A percentile compares a stretch with the other conserved stretches of the same genome.
Conservation (phyloP, 2,888 invertebrate species). For the Eupithecia tripunctaria region DNA sequence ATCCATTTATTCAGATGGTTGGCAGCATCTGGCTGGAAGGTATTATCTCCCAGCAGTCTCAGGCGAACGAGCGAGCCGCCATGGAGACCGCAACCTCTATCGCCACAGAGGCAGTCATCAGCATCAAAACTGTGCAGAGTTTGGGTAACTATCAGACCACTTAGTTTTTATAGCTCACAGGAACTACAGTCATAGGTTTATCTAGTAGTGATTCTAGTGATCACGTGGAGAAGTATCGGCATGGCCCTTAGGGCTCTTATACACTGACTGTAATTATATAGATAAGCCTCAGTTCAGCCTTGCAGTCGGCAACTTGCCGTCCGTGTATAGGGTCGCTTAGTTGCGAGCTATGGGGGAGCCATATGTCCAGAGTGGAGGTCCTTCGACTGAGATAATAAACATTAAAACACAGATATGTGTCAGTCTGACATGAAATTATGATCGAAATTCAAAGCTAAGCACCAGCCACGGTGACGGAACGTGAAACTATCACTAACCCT, state of each 20-base stretch:
- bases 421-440: not conserved
- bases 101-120: constrained; percentile 87
- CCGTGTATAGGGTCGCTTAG: not conserved
- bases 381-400: not conserved
- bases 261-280: too few species aligned
- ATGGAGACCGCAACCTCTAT: constrained; percentile 86
- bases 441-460: not conserved
- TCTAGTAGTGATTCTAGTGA: too few species aligned
- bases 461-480: not conserved
- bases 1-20: constrained; percentile 67
- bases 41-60: constrained; percentile 84
- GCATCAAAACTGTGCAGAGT: constrained; percentile 87
- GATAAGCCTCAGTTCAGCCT: too few species aligned
- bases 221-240: too few species aligned
- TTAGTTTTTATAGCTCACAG: not conserved
- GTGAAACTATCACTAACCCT: not conserved
- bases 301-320: too few species aligned
- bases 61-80: constrained; percentile 84
- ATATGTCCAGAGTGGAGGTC: not conserved
- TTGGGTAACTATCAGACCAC: constrained; percentile 66
- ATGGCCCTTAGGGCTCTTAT: not conserved
- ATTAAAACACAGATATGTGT: not conserved
- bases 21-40: constrained; percentile 86
- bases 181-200: not conserved
- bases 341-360: constrained; percentile 45